Conservation (phyloP, 2,888 invertebrate species). For the Dolomedes plantarius region DNA sequence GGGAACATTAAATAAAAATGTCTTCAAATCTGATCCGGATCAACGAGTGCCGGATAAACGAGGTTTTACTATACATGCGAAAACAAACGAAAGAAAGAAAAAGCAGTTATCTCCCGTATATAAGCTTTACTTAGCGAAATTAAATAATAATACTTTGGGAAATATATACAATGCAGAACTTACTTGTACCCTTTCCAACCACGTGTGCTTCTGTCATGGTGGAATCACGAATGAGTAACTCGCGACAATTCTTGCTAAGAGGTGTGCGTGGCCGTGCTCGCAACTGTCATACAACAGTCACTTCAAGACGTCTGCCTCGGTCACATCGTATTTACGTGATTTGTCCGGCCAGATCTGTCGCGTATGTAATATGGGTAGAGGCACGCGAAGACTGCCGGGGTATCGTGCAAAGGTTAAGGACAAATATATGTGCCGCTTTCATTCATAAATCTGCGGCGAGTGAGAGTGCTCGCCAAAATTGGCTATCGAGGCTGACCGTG, state of each 20-base stretch:
- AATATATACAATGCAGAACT: no score
- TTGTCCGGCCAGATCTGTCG: neutral
- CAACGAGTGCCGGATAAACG: no score
- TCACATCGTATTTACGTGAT: neutral
- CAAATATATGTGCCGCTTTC: neutral
- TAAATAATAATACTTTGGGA: no score
- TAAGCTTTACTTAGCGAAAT: no score
- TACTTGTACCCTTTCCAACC: neutral
- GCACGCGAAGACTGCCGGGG: neutral
- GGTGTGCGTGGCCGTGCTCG: neutral
- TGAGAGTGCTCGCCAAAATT: neutral
- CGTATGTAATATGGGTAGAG: neutral
- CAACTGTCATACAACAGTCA: neutral
- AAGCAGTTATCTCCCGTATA: no score
- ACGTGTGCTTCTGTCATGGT: neutral
- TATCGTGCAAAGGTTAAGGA: conserved; percentile 4
- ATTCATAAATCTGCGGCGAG: neutral
- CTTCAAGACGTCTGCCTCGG: neutral
- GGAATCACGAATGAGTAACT: neutral
- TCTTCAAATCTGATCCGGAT: no score
- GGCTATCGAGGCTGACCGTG: conserved; percentile 19
- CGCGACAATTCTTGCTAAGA: neutral
- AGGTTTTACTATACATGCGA: no score
- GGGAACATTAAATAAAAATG: no score
- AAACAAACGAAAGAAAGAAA: no score